phyloP scores from a whole-genome alignment of 2,113 vertebrate species.

The Oostethus manadensis region DNA sequence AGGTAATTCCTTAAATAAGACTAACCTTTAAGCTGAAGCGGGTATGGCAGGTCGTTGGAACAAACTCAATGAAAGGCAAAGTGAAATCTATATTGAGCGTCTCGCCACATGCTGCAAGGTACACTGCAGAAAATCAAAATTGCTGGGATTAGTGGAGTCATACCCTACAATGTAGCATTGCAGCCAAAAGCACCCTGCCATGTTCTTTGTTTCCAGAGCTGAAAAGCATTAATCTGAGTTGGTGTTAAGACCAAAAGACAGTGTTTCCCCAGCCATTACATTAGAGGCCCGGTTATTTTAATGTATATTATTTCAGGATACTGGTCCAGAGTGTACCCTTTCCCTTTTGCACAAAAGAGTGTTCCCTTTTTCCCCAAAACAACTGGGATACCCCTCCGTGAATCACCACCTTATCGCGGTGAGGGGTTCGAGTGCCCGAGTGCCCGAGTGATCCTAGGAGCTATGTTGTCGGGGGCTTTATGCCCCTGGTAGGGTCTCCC shows the following conservation, averaged over 20 bases:
- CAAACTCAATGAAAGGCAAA: conserved; percentile 93
- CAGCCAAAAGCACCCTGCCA: conserved; percentile 15
- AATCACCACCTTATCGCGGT: too few relatives aligned
- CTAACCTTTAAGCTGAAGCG: conserved; percentile 87
- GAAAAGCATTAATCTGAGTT: conserved; percentile 6
- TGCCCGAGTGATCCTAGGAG: too few relatives aligned
- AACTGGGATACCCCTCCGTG: too few relatives aligned
- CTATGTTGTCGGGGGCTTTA: too few relatives aligned
- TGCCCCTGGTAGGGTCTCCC: too few relatives aligned
- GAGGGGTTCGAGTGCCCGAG: too few relatives aligned
- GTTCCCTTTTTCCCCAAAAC: too few relatives aligned
- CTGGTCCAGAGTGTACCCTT: too few relatives aligned
- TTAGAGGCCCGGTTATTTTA: too few relatives aligned
- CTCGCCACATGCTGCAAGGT: conserved; percentile 96
- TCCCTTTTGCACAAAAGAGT: too few relatives aligned
- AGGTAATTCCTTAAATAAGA: neutral
- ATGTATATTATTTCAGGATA: too few relatives aligned
- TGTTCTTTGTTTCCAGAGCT: neutral
- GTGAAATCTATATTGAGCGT: conserved; percentile 94
- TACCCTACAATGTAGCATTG: conserved; percentile 15
- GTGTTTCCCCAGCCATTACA: too few relatives aligned
- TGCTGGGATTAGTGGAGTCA: conserved; percentile 5
- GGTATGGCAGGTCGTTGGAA: conserved; percentile 88
- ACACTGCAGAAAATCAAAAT: conserved; percentile 75
- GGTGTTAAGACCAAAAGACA: neutral